Percentiles rank a stretch among this genome's conserved stretches.
Evolutionary conservation across 2,113 vertebrate species (phyloP).

Genomic region (Istiophorus platypterus): DNA sequence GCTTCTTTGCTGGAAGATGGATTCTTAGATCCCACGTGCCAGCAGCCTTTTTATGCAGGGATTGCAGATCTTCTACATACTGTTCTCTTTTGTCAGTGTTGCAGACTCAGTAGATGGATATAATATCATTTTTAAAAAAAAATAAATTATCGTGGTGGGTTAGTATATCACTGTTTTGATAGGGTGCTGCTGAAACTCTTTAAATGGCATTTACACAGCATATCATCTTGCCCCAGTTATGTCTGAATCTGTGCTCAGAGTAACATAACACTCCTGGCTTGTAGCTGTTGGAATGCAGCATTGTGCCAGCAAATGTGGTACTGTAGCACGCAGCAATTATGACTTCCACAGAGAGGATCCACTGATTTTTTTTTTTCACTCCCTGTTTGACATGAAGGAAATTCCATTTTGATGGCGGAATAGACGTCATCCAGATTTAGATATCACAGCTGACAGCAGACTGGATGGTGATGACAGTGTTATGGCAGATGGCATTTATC

Average conservation of each 20-base stretch:
- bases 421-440: conserved; percentile 59
- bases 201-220: conserved; percentile 41
- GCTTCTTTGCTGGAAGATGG: conserved; percentile 45
- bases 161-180: conserved; percentile 27
- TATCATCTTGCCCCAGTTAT: conserved; percentile 61
- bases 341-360: conserved; percentile 22
- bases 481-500: conserved; percentile 62
- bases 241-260: conserved; percentile 52
- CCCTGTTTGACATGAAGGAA: conserved; percentile 22
- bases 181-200: conserved; percentile 33
- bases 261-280: conserved; percentile 49
- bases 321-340: conserved; percentile 4
- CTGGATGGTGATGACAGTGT: conserved; percentile 52
- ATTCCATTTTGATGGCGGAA: conserved; percentile 43
- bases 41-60: conserved; percentile 35
- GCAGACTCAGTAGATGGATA: conserved; percentile 10
- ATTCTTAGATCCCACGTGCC: conserved; percentile 50
- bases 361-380: conserved; percentile 1
- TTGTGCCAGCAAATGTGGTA: conserved; percentile 46
- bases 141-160: conserved; percentile 13
- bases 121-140: conserved; percentile 4
- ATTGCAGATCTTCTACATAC: conserved; percentile 36
- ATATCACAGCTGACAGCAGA: conserved; percentile 64
- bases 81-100: conserved; percentile 33
- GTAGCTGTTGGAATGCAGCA: conserved; percentile 56